Evolutionary conservation across 1,140 invertebrate species (phyloP).

Genomic region (Temnothorax curvispinosus): DNA sequence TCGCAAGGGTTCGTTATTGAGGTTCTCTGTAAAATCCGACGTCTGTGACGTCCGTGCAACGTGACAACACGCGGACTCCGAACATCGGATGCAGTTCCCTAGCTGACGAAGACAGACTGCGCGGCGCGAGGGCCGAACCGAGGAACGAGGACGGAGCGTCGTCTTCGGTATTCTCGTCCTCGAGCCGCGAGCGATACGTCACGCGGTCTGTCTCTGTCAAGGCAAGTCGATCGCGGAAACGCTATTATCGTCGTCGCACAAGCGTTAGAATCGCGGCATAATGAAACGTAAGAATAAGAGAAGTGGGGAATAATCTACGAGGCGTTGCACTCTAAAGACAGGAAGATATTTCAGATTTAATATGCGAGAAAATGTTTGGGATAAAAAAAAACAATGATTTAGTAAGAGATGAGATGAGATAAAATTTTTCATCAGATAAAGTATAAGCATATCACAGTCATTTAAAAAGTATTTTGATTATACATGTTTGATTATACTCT

Average conservation of each 20-base stretch:
- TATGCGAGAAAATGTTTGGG: not conserved
- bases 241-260: constrained; percentile 38
- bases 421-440: not conserved
- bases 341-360: not conserved
- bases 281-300: constrained; percentile 28
- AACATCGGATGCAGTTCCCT: constrained; percentile 23
- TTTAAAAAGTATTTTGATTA: not conserved
- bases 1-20: not conserved
- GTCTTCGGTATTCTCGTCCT: constrained; percentile 47
- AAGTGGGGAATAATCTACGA: not conserved
- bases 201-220: constrained; percentile 57
- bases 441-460: not conserved
- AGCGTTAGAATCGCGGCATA: constrained; percentile 15
- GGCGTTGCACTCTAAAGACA: not conserved
- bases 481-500: not conserved
- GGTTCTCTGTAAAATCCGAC: constrained; percentile 18
- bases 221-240: constrained; percentile 54
- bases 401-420: not conserved
- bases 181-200: constrained; percentile 42
- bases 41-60: not conserved
- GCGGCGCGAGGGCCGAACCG: constrained; percentile 43
- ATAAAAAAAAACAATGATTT: not conserved
- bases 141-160: constrained; percentile 38
- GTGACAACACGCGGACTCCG: constrained; percentile 33
- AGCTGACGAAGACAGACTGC: constrained; percentile 57